Conservation (phyloP, 2,113 vertebrate species). For the Marmota flaviventris region DNA sequence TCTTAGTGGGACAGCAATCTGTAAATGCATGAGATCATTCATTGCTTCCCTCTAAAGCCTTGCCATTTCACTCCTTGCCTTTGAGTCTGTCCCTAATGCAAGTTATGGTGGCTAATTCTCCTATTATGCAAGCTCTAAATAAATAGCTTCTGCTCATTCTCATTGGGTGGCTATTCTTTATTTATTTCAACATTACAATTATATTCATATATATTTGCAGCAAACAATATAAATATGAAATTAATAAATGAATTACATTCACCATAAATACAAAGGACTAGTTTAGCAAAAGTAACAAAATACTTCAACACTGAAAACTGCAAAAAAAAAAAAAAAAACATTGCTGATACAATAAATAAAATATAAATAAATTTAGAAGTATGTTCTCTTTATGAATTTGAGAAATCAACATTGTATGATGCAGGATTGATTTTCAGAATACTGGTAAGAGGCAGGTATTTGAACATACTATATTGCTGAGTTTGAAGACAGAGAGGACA, state of each 20-base stretch:
- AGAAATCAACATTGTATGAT: not conserved
- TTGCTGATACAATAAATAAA: not conserved
- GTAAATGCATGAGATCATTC: not conserved
- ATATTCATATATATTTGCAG: not conserved
- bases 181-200: not conserved
- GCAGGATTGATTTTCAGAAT: not conserved
- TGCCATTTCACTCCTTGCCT: not conserved
- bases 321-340: not conserved
- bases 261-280: not conserved
- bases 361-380: not conserved
- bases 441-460: not conserved
- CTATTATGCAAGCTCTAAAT: not conserved
- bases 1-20: not conserved
- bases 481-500: too few relatives aligned
- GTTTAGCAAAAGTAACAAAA: not conserved
- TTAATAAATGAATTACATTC: not conserved
- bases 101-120: not conserved
- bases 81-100: not conserved
- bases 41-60: not conserved
- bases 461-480: too few relatives aligned
- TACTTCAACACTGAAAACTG: not conserved
- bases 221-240: not conserved
- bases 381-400: not conserved
- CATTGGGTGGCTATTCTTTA: not conserved
- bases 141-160: not conserved